These are phyloP conservation scores for Mormyrops attenuatus DNA, from an alignment of 2,797 vertebrate genomes.

Conservation along the genomic window DNA sequence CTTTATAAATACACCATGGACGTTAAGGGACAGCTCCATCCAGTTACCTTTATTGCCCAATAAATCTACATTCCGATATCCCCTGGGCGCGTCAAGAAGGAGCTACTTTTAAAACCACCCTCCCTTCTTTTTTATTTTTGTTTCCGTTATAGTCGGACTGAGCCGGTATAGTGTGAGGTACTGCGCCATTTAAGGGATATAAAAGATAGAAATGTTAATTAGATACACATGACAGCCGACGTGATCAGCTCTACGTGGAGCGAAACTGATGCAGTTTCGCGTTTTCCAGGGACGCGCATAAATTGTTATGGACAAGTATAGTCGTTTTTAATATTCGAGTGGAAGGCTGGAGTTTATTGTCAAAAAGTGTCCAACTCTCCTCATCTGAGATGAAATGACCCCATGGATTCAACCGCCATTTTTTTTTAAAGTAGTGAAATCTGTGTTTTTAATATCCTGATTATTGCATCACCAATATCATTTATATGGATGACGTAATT, in stretches of 20 bases:
- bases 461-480: background rate
- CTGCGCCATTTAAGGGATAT: background rate
- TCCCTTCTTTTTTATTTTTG: background rate
- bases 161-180: background rate
- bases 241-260: conserved; percentile 9
- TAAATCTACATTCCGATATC: background rate
- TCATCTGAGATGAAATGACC: conserved; percentile 1
- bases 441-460: conserved; percentile 15
- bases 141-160: background rate
- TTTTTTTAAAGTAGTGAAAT: conserved; percentile 12
- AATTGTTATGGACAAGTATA: conserved; percentile 11
- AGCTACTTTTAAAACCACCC: background rate
- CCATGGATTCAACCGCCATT: background rate
- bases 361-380: background rate
- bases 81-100: background rate
- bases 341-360: conserved; percentile 9
- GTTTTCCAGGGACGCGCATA: conserved; percentile 24
- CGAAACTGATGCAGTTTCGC: conserved; percentile 8
- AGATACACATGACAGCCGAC: conserved; percentile 13
- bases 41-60: background rate
- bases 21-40: background rate
- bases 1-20: background rate
- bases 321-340: conserved; percentile 16
- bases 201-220: conserved; percentile 22
- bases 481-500: background rate